phyloP scores from a whole-genome alignment of 2,888 invertebrate genomes.

The Hydrotaea diabolus region DNA sequence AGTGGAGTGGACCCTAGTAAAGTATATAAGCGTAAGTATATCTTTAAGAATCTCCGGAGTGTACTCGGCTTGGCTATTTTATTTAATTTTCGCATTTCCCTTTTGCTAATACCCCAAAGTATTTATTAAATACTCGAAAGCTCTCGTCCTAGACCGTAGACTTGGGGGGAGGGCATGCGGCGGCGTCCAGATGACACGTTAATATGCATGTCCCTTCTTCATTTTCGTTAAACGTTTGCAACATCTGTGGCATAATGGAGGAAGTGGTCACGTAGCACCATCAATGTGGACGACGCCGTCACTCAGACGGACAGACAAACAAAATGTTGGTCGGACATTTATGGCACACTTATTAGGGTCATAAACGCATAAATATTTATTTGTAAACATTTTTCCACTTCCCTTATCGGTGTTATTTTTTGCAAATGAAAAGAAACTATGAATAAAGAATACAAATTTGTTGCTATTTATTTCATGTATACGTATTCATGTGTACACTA shows the following conservation, averaged over 20 bases:
- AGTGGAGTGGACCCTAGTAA: neutral
- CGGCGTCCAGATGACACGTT: constrained; percentile 54
- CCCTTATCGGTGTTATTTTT: constrained; percentile 33
- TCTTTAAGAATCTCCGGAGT: constrained; percentile 18
- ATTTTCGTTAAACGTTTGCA: constrained; percentile 56
- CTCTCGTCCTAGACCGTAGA: neutral
- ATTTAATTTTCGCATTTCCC: constrained; percentile 53
- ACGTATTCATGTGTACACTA: too few species aligned
- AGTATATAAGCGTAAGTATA: neutral
- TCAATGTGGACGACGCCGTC: constrained; percentile 21
- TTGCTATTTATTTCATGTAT: constrained; percentile 35
- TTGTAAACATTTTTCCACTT: constrained; percentile 62
- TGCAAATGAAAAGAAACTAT: constrained; percentile 59
- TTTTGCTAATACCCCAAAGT: constrained; percentile 51
- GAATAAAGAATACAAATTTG: constrained; percentile 58
- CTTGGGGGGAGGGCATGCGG: too few species aligned
- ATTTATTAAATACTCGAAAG: constrained; percentile 54
- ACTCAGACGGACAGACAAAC: constrained; percentile 7
- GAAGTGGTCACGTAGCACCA: constrained; percentile 20
- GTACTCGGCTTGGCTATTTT: neutral
- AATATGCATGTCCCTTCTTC: constrained; percentile 59
- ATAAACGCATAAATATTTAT: constrained; percentile 67
- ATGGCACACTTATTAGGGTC: constrained; percentile 63
- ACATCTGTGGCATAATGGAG: constrained; percentile 61
- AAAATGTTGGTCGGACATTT: constrained; percentile 57